phyloP scores from a whole-genome alignment of 2,888 invertebrate species.

The Pseudococcus jackbeardsleyi region DNA sequence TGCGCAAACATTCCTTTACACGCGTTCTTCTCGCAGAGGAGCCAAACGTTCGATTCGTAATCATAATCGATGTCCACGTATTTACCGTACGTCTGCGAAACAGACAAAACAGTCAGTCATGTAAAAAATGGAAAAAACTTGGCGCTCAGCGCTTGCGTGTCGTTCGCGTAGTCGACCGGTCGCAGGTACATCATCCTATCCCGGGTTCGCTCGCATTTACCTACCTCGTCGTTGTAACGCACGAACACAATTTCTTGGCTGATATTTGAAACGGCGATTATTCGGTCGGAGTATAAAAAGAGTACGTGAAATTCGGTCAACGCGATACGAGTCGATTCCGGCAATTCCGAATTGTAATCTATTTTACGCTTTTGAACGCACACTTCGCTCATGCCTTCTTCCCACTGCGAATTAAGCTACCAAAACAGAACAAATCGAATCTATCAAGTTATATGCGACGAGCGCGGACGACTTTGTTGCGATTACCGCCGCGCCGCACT shows the following conservation, averaged over 20 bases:
- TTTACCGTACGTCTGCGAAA: conserved; percentile 77
- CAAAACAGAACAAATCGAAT: background rate
- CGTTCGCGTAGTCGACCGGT: too few relatives aligned
- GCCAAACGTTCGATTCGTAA: conserved; percentile 85
- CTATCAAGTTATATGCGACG: too few relatives aligned
- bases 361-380: conserved; percentile 69
- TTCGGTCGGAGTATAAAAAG: conserved; percentile 84
- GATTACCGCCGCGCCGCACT: too few relatives aligned
- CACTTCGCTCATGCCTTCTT: conserved; percentile 71
- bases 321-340: conserved; percentile 79
- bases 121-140: too few relatives aligned
- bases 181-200: too few relatives aligned
- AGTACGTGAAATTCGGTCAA: conserved; percentile 92
- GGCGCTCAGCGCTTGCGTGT: too few relatives aligned
- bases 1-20: conserved; percentile 87
- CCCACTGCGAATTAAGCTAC: conserved; percentile 69
- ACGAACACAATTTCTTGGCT: conserved; percentile 90
- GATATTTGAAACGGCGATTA: conserved; percentile 86
- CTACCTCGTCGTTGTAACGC: conserved; percentile 81
- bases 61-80: conserved; percentile 87
- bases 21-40: conserved; percentile 85
- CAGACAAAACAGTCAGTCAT: too few relatives aligned
- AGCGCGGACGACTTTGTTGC: too few relatives aligned
- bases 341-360: conserved; percentile 69
- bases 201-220: too few relatives aligned